Evolutionary conservation across 1,140 invertebrate genomes (phyloP).

Genomic region (Cyclina sinensis): DNA sequence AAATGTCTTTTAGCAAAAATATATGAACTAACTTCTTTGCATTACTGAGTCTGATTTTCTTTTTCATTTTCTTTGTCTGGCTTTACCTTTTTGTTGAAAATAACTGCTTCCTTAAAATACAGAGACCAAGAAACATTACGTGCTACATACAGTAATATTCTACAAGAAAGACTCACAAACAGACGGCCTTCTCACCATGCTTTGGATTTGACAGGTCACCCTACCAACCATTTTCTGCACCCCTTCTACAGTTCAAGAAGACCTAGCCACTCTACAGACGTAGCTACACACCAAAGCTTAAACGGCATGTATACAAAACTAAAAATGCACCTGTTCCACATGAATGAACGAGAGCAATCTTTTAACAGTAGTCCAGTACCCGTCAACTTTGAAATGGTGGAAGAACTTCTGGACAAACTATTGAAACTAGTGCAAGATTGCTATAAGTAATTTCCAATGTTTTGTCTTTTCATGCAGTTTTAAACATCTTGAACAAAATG

Average conservation of each 20-base stretch:
- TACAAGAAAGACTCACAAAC: not conserved
- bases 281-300: slow-evolving; percentile 9
- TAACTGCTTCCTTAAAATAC: no score
- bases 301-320: slow-evolving; percentile 40
- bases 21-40: no score
- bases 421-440: slow-evolving; percentile 38
- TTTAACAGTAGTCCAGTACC: slow-evolving; percentile 20
- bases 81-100: no score
- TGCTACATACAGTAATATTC: not conserved
- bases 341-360: slow-evolving; percentile 36
- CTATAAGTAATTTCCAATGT: slow-evolving; percentile 46
- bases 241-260: not conserved
- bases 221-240: not conserved
- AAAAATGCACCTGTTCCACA: slow-evolving; percentile 28
- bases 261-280: slow-evolving; percentile 6
- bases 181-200: not conserved
- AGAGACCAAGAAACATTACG: no score
- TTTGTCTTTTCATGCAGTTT: no score
- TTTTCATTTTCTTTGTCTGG: no score
- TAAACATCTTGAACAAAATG: no score
- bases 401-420: slow-evolving; percentile 26
- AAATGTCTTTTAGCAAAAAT: no score
- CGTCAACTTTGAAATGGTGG: slow-evolving; percentile 46
- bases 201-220: not conserved
- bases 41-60: no score